Evolutionary conservation across 2,113 vertebrate genomes (phyloP), one percentile per base, ranked within the genome.

Genomic region (Rhagologus leucostigma): DNA sequence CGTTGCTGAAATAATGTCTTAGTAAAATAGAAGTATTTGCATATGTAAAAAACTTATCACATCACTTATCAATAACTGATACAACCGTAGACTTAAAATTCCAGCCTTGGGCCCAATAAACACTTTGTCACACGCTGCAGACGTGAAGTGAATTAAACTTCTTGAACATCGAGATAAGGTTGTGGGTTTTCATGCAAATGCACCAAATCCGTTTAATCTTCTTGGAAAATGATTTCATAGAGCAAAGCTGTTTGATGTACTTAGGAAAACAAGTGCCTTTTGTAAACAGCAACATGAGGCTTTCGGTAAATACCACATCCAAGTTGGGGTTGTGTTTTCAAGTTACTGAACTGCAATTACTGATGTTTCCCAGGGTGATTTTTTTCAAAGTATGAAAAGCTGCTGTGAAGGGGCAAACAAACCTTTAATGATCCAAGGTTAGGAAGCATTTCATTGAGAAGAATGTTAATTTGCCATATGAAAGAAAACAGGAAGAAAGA

Each of bases 201-300:
- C n/a, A 68, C 68, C 85, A 86, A 96, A 97, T 97, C 92, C 21
- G 0, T 70, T 95, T 98, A 98, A 98, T 97, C 97, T 97, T 94
- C 85, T 90, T 92, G 78, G 69, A 41, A 82, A 95, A 68, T 69
- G 57, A 69, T 88, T 93, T 96, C 89, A 71, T 87, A 86, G 78
- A 87, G 90, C 82, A 75, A 68, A 97, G 83, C 85, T 96, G 94
- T 98, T 98, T 98, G 97, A 96, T 98, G 96, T 98, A 49, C 80
- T 97, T 95, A 92, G 95, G 96, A 94, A 97, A 97, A 92, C 86
- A 96, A 97, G 96, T 81, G 63, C 83, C 65, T 95, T 89, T 95
- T 97, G 71, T 97, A 87, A 95, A 96, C 89, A 96, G 88, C 79
- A 82, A 42, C 74, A 33, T 23, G 62, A 93, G 60, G 39, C 78